These are phyloP conservation scores for Datnioides undecimradiatus DNA, from an alignment of 2,113 vertebrate genomes.

Conservation along the genomic window DNA sequence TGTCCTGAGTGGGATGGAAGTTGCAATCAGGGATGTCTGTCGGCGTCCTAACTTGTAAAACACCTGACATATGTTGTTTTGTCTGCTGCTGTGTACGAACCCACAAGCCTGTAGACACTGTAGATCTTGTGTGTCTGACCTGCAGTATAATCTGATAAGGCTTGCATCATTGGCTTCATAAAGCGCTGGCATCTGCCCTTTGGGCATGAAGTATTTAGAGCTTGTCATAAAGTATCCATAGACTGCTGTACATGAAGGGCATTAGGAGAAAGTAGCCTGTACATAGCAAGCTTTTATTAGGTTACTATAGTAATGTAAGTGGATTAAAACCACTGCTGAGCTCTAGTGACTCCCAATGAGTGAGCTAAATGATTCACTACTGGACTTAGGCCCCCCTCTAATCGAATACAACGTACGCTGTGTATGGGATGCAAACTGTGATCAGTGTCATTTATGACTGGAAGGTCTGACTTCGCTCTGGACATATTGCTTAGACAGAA, in stretches of 20 bases:
- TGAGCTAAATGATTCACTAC: constrained; percentile 63
- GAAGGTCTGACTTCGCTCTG: constrained; percentile 45
- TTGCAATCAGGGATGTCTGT: background rate
- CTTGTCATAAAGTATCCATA: constrained; percentile 53
- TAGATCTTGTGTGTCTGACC: background rate
- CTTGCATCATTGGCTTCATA: constrained; percentile 25
- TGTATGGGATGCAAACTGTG: constrained; percentile 47
- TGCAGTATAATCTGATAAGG: constrained; percentile 34
- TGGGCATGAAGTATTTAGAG: constrained; percentile 32
- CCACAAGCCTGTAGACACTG: background rate
- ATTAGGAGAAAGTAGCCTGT: constrained; percentile 51
- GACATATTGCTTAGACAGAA: constrained; percentile 48
- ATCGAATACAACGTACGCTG: constrained; percentile 53
- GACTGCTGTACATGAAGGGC: constrained; percentile 55
- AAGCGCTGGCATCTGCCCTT: constrained; percentile 38
- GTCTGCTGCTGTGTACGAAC: background rate
- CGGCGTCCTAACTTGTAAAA: background rate
- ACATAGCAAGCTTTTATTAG: constrained; percentile 63
- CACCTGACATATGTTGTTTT: background rate
- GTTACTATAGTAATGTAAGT: constrained; percentile 75
- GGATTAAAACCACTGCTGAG: constrained; percentile 65
- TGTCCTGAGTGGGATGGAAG: background rate
- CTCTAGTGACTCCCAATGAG: constrained; percentile 63
- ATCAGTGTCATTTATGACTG: constrained; percentile 47
- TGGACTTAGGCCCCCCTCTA: constrained; percentile 48